A percentile compares a stretch with the other conserved stretches of the same genome.
Evolutionary conservation across 2,113 vertebrate species (phyloP).

Genomic region (Mus pahari): DNA sequence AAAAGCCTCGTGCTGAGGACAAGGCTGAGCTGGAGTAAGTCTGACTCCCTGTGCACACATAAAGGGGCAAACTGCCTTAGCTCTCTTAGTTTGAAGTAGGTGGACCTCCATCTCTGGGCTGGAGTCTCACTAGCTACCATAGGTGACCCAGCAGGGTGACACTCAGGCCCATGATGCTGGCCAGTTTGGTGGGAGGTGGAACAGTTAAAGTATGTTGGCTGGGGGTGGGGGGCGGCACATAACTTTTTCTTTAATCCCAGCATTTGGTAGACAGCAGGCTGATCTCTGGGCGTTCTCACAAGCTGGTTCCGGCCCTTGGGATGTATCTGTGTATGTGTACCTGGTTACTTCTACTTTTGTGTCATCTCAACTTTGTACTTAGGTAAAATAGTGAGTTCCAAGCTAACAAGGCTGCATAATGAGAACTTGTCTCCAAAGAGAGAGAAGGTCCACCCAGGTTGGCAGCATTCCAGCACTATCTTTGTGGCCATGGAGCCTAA

Average conservation of each 20-base stretch:
- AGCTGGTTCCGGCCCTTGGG: not conserved
- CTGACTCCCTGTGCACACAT: not conserved
- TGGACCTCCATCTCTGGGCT: not conserved
- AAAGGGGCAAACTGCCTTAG: not conserved
- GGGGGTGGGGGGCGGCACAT: not conserved
- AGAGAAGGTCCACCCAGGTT: not conserved
- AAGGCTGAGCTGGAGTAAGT: slow-evolving; percentile 84
- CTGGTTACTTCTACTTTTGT: not conserved
- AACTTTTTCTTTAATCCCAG: not conserved
- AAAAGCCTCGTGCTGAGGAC: slow-evolving; percentile 64
- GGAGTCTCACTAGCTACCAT: not conserved
- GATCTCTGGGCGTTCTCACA: not conserved
- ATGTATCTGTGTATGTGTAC: not conserved
- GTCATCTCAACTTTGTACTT: not conserved
- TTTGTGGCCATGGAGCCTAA: not conserved
- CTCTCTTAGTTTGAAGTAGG: not conserved
- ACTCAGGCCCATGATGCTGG: not conserved
- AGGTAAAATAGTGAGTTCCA: too few relatives aligned
- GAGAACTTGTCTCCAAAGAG: not conserved
- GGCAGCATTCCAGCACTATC: not conserved
- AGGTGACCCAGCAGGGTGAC: not conserved
- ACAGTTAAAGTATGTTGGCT: not conserved
- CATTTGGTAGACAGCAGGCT: not conserved
- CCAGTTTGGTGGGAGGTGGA: not conserved
- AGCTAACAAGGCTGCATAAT: not conserved